These are phyloP conservation scores for Gastrophryne carolinensis DNA, from an alignment of 2,797 vertebrate genomes.

Conservation along the genomic window DNA sequence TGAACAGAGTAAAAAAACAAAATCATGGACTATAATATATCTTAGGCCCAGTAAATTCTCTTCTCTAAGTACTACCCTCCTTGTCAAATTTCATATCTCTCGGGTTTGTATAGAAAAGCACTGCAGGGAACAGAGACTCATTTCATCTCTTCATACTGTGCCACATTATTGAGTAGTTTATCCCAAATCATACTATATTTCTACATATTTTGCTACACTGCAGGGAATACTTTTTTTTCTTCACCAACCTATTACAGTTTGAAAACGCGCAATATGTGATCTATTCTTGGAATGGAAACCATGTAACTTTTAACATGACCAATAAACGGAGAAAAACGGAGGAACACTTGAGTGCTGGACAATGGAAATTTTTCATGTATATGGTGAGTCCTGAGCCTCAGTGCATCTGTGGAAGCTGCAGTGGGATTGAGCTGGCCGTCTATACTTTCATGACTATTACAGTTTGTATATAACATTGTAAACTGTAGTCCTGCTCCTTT, in stretches of 20 bases:
- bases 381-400: no score
- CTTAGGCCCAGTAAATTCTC: not conserved
- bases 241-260: no score
- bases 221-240: slow-evolving; percentile 8
- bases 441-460: not conserved
- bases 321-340: no score
- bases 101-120: not conserved
- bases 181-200: slow-evolving; percentile 31
- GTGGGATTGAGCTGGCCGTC: no score
- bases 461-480: slow-evolving; percentile 1
- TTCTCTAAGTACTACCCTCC: not conserved
- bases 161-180: slow-evolving; percentile 35
- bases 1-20: no score
- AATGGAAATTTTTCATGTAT: no score
- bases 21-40: no score
- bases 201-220: slow-evolving; percentile 19
- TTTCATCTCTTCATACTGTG: slow-evolving; percentile 30
- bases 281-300: no score
- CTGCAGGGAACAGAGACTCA: slow-evolving; percentile 27
- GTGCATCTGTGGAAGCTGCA: no score
- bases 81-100: not conserved
- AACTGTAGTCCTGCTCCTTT: not conserved
- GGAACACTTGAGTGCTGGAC: no score
- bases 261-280: no score
- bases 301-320: no score